phyloP scores from a whole-genome alignment of 2,113 vertebrate genomes.

The Carettochelys insculpta region DNA sequence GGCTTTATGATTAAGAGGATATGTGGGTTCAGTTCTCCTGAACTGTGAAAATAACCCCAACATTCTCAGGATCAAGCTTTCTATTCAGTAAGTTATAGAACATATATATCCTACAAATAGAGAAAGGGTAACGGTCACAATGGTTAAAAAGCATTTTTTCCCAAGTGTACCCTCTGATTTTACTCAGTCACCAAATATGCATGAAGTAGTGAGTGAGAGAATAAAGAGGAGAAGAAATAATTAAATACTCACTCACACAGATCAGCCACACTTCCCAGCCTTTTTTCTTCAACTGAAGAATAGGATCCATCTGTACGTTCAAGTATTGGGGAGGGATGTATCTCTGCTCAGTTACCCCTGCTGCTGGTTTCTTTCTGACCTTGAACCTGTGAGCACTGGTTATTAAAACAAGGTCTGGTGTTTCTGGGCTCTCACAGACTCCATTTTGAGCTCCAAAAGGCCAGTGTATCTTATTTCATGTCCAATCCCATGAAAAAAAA shows the following conservation, averaged over 20 bases:
- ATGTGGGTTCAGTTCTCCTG: too few species aligned
- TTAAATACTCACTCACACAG: background rate
- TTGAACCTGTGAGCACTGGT: background rate
- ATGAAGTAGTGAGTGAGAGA: background rate
- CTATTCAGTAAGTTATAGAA: background rate
- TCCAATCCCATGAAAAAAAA: background rate
- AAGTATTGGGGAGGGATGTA: rapidly evolving
- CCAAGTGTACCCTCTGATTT: background rate
- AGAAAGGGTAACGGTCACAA: background rate
- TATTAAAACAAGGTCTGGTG: background rate
- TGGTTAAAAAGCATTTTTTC: background rate
- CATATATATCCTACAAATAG: background rate
- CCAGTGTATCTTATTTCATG: rapidly evolving
- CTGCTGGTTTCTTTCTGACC: background rate
- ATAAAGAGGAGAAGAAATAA: background rate
- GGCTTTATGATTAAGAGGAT: too few species aligned
- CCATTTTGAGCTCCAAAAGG: background rate
- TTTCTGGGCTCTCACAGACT: background rate
- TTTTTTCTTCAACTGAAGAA: background rate
- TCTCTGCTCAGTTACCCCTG: background rate
- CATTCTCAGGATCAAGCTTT: background rate
- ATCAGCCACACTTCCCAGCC: background rate
- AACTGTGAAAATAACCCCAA: too few species aligned
- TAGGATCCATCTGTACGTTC: background rate
- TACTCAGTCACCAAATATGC: background rate